Base-by-base conservation (phyloP, 2,888 invertebrate species). In the Ectobius pallidus region DNA sequence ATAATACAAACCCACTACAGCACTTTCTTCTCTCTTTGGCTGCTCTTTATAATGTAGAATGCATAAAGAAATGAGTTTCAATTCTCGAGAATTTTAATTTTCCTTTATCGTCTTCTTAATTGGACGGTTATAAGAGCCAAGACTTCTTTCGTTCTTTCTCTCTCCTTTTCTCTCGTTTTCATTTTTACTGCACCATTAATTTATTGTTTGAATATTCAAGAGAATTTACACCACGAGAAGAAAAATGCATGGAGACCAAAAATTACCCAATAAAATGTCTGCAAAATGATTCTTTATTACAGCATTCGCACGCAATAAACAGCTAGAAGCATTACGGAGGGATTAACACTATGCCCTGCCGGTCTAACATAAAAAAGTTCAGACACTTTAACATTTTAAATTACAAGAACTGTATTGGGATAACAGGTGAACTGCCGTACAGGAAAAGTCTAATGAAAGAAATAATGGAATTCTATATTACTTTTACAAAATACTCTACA, bases 131-230 rank as follows among this genome's bases (percentile, higher is more conserved):
- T 61, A 58, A 46, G 65, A 44, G 44, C 25, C 55, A 34, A 63
- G 39, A 44, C 44, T 65, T 42, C 42, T 65, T 65, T 42, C 42
- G n/a, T 22, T 39, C 1, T 63, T 14, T 63, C 16, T 63, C 34
- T 34, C 34, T 34, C 34, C 9, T 11, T 14, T 16, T n/a, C 25
- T 30, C 27, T 58, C n/a, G 18, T 16, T 70, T 58, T 71, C 32
- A 46, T 65, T 65, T 73, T 73, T 73, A 70, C 49, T 49, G 65
- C 55, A 27, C 73, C 42, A 63, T 70, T 73, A 70, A 70, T 73
- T 70, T 70, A 70, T 63, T 71, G 68, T 62, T 69, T 74, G 74
- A 74, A 71, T 74, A 74, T 74, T 74, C 74, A 74, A 27, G 68
- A 69, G 62, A 70, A 55, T 58, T 58, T 61, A 34, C 58, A 70